Base-by-base conservation (phyloP, 2,113 vertebrate genomes). In the Hippocampus comes region DNA sequence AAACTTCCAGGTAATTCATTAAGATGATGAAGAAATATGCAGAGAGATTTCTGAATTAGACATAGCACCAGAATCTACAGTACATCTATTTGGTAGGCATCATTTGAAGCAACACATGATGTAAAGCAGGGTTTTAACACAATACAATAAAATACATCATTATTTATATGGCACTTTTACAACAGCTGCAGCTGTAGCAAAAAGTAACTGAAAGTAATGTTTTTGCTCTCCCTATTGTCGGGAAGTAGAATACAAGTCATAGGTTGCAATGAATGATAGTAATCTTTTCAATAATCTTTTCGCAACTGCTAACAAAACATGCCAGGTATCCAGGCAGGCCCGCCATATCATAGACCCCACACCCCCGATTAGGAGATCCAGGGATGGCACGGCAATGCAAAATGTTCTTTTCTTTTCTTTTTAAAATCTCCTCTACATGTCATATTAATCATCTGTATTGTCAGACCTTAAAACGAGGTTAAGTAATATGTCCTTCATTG, bases 1-100 rank as follows among this genome's bases (percentile, higher is more conserved):
- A 78, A 65, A 71, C 55, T 20, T 79, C 83, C 76, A 83, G 82
- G 8, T 76, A 69, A 76, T 73, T 81, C 71, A 81, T 81, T 77
- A 68, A 67, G 55, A 79, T n/a, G 23, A 85, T 63, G 41, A 73
- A 75, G 72, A 82, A 43, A 73, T 53, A 23, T 49, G 71, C 60
- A 71, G 68, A 64, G 41, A 20, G 76, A 71, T 68, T 56, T 82
- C 84, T 79, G 46, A 53, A 79, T 84, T 74, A 74, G 27, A 23
- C 27, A 6, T 68, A 75, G 73, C 71, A n/a, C 55, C 67, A 63
- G 70, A 65, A 74, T 79, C 48, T 74, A 71, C 5, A 38, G 5
- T 38, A 38, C 63, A 41, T 76, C 65, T 65, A 68, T 76, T 66
- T 71, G 65, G 72, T 87, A 77, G 20, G n/a, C 77, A 48, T 75